These are phyloP conservation scores for Schrankia costaestrigalis DNA, from an alignment of 2,888 invertebrate species.

Conservation along the genomic window DNA sequence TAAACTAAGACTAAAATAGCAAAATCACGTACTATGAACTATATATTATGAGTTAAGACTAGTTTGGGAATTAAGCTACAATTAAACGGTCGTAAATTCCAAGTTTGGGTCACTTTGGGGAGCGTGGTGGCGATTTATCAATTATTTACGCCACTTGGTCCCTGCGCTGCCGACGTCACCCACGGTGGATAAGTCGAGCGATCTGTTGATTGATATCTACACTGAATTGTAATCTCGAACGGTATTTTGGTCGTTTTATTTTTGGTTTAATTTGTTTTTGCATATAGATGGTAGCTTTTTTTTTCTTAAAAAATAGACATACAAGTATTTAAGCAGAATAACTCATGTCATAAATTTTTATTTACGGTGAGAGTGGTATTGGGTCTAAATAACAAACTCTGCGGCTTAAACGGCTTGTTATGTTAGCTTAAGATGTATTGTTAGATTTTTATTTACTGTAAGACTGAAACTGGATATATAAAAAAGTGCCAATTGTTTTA, in stretches of 20 bases:
- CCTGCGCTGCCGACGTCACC: slow-evolving; percentile 56
- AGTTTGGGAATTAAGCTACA: slow-evolving; percentile 76
- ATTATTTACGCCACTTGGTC: slow-evolving; percentile 78
- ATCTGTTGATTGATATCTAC: slow-evolving; percentile 46
- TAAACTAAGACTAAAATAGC: slow-evolving; percentile 9
- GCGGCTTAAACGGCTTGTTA: too few species aligned
- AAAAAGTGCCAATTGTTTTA: too few species aligned
- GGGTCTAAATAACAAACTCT: too few species aligned
- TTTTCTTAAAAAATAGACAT: too few species aligned
- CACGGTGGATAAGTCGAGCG: slow-evolving; percentile 36
- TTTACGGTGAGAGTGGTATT: too few species aligned
- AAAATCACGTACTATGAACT: slow-evolving; percentile 40
- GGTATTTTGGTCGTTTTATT: background rate
- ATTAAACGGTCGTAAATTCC: slow-evolving; percentile 78
- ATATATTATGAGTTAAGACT: slow-evolving; percentile 70
- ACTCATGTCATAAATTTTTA: too few species aligned
- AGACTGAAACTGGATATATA: too few species aligned
- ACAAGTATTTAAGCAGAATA: too few species aligned
- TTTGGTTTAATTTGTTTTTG: too few species aligned
- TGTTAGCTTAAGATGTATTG: too few species aligned
- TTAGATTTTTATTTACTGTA: too few species aligned
- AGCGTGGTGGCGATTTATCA: slow-evolving; percentile 78
- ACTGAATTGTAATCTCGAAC: background rate
- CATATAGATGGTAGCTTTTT: too few species aligned
- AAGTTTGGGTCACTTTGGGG: slow-evolving; percentile 74